phyloP scores from a whole-genome alignment of 2,113 vertebrate species.

The Globicephala melas region DNA sequence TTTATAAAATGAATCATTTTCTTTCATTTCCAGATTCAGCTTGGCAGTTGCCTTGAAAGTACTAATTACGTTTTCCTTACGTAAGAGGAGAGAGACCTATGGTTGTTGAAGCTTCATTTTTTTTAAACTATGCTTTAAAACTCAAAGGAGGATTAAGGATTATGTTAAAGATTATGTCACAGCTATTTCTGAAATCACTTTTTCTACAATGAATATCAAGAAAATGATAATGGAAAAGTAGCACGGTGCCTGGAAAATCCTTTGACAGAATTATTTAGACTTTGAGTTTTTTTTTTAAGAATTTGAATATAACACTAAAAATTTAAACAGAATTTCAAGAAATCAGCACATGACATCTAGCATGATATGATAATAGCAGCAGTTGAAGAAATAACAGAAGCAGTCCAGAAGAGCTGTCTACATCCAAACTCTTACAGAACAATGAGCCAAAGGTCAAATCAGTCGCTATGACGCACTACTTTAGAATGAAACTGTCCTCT shows the following conservation, averaged over 20 bases:
- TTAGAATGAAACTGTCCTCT: neutral
- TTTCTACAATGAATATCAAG: constrained; percentile 49
- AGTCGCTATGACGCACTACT: neutral
- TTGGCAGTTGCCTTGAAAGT: constrained; percentile 59
- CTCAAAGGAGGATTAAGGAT: constrained; percentile 55
- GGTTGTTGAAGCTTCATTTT: constrained; percentile 57
- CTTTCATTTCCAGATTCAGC: constrained; percentile 55
- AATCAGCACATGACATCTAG: neutral
- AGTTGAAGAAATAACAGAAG: neutral
- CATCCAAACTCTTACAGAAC: neutral
- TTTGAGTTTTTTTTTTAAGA: neutral
- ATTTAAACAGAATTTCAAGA: neutral
- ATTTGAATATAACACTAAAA: constrained; percentile 38
- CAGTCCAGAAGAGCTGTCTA: neutral
- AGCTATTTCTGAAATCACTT: constrained; percentile 59
- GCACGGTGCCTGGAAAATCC: constrained; percentile 9
- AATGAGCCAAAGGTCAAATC: neutral
- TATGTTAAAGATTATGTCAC: constrained; percentile 61
- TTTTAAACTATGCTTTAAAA: constrained; percentile 32
- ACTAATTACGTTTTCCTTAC: constrained; percentile 69
- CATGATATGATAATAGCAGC: neutral
- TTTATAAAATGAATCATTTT: constrained; percentile 63
- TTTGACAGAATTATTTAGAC: constrained; percentile 32
- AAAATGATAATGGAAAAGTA: constrained; percentile 49
- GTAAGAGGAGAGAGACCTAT: constrained; percentile 59